Base-by-base conservation (phyloP, 2,113 vertebrate species). In the Pelmatolapia mariae region DNA sequence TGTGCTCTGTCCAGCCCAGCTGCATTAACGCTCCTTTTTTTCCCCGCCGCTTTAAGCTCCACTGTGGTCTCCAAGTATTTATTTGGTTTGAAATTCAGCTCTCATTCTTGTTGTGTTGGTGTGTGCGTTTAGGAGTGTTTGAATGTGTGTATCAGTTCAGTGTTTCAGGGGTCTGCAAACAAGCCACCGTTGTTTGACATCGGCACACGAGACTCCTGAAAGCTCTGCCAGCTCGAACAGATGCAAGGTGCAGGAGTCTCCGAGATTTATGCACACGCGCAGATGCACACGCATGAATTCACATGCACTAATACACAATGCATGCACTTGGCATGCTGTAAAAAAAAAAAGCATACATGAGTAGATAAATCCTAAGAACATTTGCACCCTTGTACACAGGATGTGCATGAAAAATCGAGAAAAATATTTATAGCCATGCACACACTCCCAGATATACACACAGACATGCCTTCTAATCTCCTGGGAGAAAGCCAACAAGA, bases 231-330 rank as follows among this genome's bases (percentile, higher is more conserved):
- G 91, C 86, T 9, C 56, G 53, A 90, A 89, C 95, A 95, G 95
- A 96, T 96, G 94, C 91, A 95, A 95, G 91, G 89, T 95, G 91
- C 90, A 82, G 88, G 89, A 90, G 84, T 57, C 82, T 83, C 88
- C 15, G 10, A 90, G 47, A 89, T 6, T 9, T 66, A 86, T 59
- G 66, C 83, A 36, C 76, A 80, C 31, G 40, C 83, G 47, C 16
- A 38, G 15, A 59, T 18, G 53, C 83, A 29, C 36, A 52, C 9
- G 12, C 15, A 18, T 22, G 33, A 57, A 43, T 12, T 5, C 73
- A n/a, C 26, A 0, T 13, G 18, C 24, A 10, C 68, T 56, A 8
- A 6, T 43, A 81, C 68, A 31, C 5, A 6, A 61, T 22, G 31
- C 52, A 86, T 45, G 26, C 3, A 5, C 47, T 78, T 33, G 26